Conservation (phyloP, 1,140 invertebrate species). For the Diploscapter pachys region DNA sequence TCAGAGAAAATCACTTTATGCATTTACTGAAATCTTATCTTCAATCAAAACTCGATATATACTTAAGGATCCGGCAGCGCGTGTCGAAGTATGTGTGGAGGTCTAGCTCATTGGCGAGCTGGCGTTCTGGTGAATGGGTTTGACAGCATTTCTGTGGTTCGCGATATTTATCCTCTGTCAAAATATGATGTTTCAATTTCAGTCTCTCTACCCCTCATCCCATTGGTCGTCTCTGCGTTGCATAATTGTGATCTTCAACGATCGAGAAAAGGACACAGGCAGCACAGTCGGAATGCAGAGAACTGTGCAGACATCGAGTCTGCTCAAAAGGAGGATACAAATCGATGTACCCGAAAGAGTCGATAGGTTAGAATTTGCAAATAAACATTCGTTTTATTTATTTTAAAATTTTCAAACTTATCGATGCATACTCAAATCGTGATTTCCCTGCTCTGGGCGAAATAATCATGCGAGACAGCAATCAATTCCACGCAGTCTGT, state of each 20-base stretch:
- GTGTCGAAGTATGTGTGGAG: slow-evolving; percentile 87
- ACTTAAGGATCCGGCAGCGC: slow-evolving; percentile 77
- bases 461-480: slow-evolving; percentile 94
- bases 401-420: slow-evolving; percentile 32
- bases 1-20: too few relatives aligned
- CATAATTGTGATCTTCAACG: slow-evolving; percentile 83
- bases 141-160: slow-evolving; percentile 68
- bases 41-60: too few relatives aligned
- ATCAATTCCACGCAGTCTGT: slow-evolving; percentile 92
- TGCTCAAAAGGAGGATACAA: slow-evolving; percentile 74
- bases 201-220: slow-evolving; percentile 61
- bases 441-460: slow-evolving; percentile 85
- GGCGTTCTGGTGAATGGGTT: slow-evolving; percentile 69
- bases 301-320: slow-evolving; percentile 75
- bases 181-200: not conserved
- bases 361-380: slow-evolving; percentile 63
- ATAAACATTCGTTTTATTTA: not conserved
- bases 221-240: slow-evolving; percentile 89
- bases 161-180: slow-evolving; percentile 25
- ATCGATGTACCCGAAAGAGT: slow-evolving; percentile 72
- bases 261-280: slow-evolving; percentile 77
- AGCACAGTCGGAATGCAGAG: slow-evolving; percentile 88
- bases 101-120: slow-evolving; percentile 85
- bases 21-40: too few relatives aligned
- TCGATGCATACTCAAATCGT: slow-evolving; percentile 72